Base-by-base conservation (phyloP, 2,113 vertebrate species). In the Ceyx margarethae region DNA sequence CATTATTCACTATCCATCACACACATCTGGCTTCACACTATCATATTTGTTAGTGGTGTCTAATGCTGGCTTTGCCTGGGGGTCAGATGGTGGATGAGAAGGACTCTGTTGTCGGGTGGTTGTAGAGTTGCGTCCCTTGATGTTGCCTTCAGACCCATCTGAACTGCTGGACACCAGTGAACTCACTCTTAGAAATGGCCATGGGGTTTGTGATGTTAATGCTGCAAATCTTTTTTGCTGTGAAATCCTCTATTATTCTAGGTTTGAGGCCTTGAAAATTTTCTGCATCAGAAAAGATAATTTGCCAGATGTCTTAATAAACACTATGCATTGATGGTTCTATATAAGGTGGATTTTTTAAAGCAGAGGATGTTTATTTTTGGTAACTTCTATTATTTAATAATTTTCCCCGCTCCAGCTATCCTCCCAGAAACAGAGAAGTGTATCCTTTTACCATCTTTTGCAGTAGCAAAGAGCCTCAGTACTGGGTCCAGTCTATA, bases 341-440 rank as follows among this genome's bases (percentile, higher is more conserved):
- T 95, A 54, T 92, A 82, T 79, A 93, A 85, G 62, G 74, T 88
- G 37, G 64, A 19, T 90, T 96, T 89, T 91, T 93, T 72, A 87
- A 82, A 87, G 84, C 64, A 83, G 58, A 73, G 85, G 91, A 95
- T 95, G 86, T 97, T 95, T 93, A 95, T 96, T 97, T 97, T 96
- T 96, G 96, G 90, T 83, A 79, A 58, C 45, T 93, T 96, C 91
- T 96, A 88, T 95, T 94, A 90, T 87, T 74, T 90, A 96, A 96
- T 2, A 33, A 93, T 94, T 97, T 96, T 96, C 93, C 77, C 93
- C 90, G 88, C 95, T 89, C 68, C 95, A 90, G 83, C 95, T 96
- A 94, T 89, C 68, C 60, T 91, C 78, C 74, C 80, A 71, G 92
- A 93, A 91, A 83, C 79, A 92, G 85, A 17, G 82, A 92, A 95